Conservation (phyloP, 2,888 invertebrate genomes). For the Leucania comma region DNA sequence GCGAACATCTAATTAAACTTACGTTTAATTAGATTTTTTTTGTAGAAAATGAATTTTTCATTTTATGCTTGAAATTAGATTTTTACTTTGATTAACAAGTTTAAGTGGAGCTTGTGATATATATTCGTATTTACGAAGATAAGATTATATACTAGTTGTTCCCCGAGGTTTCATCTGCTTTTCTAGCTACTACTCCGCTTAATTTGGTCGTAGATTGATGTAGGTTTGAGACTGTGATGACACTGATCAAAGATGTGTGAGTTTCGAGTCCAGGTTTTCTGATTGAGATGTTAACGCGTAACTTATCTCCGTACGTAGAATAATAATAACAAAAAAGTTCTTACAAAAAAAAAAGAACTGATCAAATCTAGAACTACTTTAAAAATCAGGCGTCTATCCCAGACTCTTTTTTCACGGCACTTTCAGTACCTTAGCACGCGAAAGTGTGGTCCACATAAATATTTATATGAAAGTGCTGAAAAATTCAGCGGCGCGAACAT, state of each 20-base stretch:
- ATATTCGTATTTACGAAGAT: too few relatives aligned
- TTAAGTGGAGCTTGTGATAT: background rate
- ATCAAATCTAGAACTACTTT: background rate
- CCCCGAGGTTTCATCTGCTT: too few relatives aligned
- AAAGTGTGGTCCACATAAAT: slow-evolving; percentile 49
- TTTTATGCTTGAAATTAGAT: slow-evolving; percentile 15
- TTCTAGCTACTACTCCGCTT: too few relatives aligned
- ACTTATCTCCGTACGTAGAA: too few relatives aligned
- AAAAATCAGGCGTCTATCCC: background rate
- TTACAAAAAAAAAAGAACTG: background rate
- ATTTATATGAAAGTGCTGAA: slow-evolving; percentile 59
- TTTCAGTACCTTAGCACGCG: slow-evolving; percentile 31
- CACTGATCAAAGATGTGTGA: too few relatives aligned
- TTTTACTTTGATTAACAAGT: slow-evolving; percentile 6
- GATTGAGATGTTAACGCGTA: too few relatives aligned
- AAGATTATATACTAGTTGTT: too few relatives aligned
- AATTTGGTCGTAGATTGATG: too few relatives aligned
- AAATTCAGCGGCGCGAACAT: slow-evolving; percentile 59
- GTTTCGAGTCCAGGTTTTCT: too few relatives aligned
- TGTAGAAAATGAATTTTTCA: slow-evolving; percentile 20
- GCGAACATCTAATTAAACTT: slow-evolving; percentile 43
- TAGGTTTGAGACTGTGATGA: too few relatives aligned
- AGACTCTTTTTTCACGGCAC: slow-evolving; percentile 21
- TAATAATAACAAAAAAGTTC: too few relatives aligned
- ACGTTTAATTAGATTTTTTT: slow-evolving; percentile 43